Conservation (phyloP, 2,113 vertebrate genomes). For the Serinus canaria region DNA sequence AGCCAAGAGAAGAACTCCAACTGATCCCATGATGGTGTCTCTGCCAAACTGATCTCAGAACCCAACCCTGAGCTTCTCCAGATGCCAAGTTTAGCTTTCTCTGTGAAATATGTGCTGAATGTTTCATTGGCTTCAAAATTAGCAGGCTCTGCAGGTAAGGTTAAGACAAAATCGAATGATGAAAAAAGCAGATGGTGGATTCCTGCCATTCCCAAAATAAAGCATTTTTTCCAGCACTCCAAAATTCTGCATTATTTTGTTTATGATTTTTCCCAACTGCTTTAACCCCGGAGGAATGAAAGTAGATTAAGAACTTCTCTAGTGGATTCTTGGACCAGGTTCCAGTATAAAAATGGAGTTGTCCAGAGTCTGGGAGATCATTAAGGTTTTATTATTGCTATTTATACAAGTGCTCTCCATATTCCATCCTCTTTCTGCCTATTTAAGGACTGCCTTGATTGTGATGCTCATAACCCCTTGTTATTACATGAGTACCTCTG, state of each 20-base stretch:
- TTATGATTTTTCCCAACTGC: not conserved
- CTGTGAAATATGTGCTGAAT: not conserved
- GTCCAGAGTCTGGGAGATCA: not conserved
- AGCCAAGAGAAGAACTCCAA: not conserved
- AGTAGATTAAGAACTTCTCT: not conserved
- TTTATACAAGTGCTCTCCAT: not conserved
- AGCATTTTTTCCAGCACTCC: not conserved
- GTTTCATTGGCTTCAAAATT: not conserved
- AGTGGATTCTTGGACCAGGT: not conserved
- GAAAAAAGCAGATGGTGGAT: not conserved
- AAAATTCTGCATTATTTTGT: not conserved
- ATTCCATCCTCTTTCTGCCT: not conserved
- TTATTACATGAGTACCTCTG: not conserved
- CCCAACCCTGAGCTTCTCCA: not conserved
- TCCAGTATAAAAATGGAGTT: not conserved
- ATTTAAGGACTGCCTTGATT: not conserved
- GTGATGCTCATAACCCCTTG: not conserved
- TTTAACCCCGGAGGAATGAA: not conserved
- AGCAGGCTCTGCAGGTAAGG: not conserved
- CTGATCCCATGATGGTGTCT: not conserved
- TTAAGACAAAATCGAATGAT: not conserved
- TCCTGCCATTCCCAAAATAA: not conserved
- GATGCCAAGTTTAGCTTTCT: not conserved
- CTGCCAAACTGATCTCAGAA: not conserved
- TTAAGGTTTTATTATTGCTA: not conserved